phyloP scores from a whole-genome alignment of 2,797 vertebrate species.

The Lagocephalus sceleratus region DNA sequence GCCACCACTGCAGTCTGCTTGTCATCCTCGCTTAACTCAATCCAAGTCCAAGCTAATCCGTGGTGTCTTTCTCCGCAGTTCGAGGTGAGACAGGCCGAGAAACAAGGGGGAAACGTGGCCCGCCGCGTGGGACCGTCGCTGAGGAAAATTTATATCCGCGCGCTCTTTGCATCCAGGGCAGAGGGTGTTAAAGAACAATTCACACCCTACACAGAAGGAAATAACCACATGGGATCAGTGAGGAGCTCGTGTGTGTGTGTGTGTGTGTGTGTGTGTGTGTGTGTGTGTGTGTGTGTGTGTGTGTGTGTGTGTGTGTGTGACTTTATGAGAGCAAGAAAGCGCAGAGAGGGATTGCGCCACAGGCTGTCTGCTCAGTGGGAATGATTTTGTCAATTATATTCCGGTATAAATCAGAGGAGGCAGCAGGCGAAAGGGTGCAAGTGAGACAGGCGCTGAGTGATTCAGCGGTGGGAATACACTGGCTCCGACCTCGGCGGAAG shows the following conservation, averaged over 20 bases:
- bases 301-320: constrained; percentile 13
- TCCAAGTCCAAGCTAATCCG: not conserved
- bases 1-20: constrained; percentile 14
- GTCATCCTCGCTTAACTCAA: constrained; percentile 49
- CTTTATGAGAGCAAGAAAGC: constrained; percentile 43
- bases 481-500: constrained; percentile 52
- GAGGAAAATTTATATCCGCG: constrained; percentile 44
- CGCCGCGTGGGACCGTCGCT: constrained; percentile 44
- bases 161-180: constrained; percentile 48
- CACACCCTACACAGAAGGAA: constrained; percentile 28
- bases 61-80: constrained; percentile 42
- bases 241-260: constrained; percentile 10
- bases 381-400: constrained; percentile 46
- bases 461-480: constrained; percentile 53
- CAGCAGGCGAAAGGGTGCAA: constrained; percentile 32
- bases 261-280: not conserved
- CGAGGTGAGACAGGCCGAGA: constrained; percentile 17
- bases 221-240: constrained; percentile 22
- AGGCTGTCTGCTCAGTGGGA: constrained; percentile 67
- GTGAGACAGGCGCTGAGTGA: constrained; percentile 55
- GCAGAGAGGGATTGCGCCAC: constrained; percentile 41
- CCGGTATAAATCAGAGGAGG: constrained; percentile 62
- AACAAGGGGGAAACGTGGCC: constrained; percentile 8
- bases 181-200: constrained; percentile 48
- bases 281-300: constrained; percentile 1